phyloP scores from a whole-genome alignment of 2,113 vertebrate species.

The Ictalurus punctatus region DNA sequence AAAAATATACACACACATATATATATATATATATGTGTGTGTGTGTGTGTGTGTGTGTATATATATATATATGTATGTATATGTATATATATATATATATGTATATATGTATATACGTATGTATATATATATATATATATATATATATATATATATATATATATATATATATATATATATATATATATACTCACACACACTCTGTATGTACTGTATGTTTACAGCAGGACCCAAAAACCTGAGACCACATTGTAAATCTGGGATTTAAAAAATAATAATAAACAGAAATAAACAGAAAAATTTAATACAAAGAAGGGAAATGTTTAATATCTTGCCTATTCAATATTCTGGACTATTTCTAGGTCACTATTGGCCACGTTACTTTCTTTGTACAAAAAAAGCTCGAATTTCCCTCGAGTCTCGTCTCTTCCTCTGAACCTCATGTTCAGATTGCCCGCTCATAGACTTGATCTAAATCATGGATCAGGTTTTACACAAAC shows the following conservation, averaged over 20 bases:
- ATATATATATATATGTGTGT: too few relatives aligned
- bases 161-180: too few relatives aligned
- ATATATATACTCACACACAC: too few relatives aligned
- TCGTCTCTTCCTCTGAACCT: not conserved
- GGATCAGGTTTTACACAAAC: not conserved
- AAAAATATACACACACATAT: too few relatives aligned
- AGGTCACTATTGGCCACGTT: not conserved
- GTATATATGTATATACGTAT: too few relatives aligned
- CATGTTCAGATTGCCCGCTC: not conserved
- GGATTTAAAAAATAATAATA: too few relatives aligned
- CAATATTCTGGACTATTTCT: not conserved
- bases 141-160: too few relatives aligned
- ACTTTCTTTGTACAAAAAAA: not conserved
- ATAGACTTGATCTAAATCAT: not conserved
- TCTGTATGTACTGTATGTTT: not conserved
- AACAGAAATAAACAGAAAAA: too few relatives aligned
- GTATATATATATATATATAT: too few relatives aligned
- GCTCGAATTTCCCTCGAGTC: not conserved
- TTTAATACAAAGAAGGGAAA: not conserved
- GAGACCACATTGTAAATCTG: not conserved
- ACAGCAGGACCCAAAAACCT: not conserved
- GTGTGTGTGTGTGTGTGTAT: too few relatives aligned
- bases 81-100: too few relatives aligned
- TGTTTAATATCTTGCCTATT: not conserved
- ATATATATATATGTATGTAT: too few relatives aligned